Conservation (phyloP, 1,140 invertebrate genomes). For the Drosophila mayri region DNA sequence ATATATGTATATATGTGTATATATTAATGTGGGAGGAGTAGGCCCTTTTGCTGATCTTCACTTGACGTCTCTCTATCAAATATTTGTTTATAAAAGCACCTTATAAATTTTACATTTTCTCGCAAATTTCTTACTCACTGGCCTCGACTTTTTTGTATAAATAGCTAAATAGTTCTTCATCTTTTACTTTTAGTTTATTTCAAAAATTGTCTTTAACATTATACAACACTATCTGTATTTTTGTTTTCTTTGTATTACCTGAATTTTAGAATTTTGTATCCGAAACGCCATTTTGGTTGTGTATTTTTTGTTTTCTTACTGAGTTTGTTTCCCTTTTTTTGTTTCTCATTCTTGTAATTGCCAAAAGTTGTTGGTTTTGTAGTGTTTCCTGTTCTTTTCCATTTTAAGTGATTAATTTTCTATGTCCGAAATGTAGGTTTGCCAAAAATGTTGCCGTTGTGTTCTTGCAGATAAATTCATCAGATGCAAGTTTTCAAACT, state of each 20-base stretch:
- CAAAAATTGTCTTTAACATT: constrained; percentile 77
- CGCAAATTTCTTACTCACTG: constrained; percentile 52
- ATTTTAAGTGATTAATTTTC: constrained; percentile 49
- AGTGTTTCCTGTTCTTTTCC: constrained; percentile 36
- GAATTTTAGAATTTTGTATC: constrained; percentile 85
- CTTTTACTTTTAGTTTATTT: constrained; percentile 51
- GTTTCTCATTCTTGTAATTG: constrained; percentile 48
- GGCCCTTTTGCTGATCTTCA: constrained; percentile 45
- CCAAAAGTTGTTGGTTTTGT: constrained; percentile 51
- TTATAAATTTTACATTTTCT: constrained; percentile 74
- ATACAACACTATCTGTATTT: constrained; percentile 79
- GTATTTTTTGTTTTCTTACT: constrained; percentile 45
- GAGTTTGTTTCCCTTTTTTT: constrained; percentile 50
- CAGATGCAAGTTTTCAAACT: constrained; percentile 36
- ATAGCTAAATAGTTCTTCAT: constrained; percentile 73
- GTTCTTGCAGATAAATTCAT: constrained; percentile 7
- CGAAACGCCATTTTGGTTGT: constrained; percentile 81
- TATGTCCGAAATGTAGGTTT: constrained; percentile 61
- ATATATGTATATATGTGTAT: constrained; percentile 32
- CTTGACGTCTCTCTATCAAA: constrained; percentile 28
- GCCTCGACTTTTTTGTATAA: constrained; percentile 58
- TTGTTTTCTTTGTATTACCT: constrained; percentile 73
- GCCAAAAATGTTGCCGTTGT: constrained; percentile 58
- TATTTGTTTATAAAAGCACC: constrained; percentile 75
- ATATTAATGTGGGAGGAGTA: constrained; percentile 42